A percentile compares a stretch with the other conserved stretches of the same genome.
These are phyloP conservation scores for Anser brachyrhynchus DNA, from an alignment of 2,113 vertebrate genomes.

Conservation along the genomic window DNA sequence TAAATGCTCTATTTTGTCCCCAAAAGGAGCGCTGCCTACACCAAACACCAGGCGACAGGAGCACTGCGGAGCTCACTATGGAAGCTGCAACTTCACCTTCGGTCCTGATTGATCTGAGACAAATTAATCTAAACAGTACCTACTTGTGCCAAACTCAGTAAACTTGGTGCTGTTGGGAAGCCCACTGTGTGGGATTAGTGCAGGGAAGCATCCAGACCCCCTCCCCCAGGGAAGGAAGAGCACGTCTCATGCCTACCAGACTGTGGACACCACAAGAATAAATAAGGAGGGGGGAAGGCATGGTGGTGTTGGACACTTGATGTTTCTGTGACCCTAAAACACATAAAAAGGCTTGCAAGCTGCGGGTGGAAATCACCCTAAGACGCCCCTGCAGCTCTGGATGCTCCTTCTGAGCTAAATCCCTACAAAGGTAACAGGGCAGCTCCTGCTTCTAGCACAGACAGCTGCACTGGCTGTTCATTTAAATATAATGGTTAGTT, in stretches of 20 bases:
- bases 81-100: neutral
- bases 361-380: neutral
- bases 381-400: neutral
- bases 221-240: neutral
- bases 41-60: neutral
- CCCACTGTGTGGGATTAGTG: neutral
- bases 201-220: no score
- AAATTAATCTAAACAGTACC: neutral
- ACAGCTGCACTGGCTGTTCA: rapidly evolving
- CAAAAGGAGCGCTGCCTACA: neutral
- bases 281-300: neutral
- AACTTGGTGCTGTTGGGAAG: neutral
- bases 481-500: neutral
- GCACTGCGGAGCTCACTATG: neutral
- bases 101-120: neutral
- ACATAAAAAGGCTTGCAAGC: neutral
- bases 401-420: neutral
- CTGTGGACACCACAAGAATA: neutral
- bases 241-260: neutral
- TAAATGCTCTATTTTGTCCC: neutral
- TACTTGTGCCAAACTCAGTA: neutral
- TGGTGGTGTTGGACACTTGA: rapidly evolving
- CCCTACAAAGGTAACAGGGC: neutral
- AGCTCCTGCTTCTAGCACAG: neutral
- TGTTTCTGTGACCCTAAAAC: neutral